Evolutionary conservation across 1,140 invertebrate genomes (phyloP).

Genomic region (Drosophila oshimai): DNA sequence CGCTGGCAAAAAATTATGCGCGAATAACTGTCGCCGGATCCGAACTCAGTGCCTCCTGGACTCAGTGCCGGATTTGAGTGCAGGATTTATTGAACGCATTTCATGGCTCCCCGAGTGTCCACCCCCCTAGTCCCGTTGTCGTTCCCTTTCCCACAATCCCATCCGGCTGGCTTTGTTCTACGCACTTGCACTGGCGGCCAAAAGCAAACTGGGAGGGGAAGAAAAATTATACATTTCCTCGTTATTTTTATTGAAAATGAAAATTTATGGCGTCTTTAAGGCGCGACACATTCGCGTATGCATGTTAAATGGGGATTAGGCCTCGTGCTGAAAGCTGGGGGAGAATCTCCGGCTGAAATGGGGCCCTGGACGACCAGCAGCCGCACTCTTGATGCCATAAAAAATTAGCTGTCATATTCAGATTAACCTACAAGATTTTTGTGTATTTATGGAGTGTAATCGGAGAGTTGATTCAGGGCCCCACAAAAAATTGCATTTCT

Average conservation of each 20-base stretch:
- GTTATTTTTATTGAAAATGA: conserved; percentile 76
- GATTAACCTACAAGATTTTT: conserved; percentile 43
- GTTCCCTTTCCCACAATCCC: not conserved
- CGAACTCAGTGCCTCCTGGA: conserved; percentile 13
- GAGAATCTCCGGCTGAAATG: not conserved
- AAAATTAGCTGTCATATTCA: conserved; percentile 62
- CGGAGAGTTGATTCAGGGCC: not conserved
- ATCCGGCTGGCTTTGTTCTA: conserved; percentile 37
- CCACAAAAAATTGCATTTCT: not conserved
- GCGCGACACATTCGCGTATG: conserved; percentile 73
- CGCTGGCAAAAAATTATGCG: conserved; percentile 22
- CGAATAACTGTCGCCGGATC: conserved; percentile 32
- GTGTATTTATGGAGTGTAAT: conserved; percentile 10
- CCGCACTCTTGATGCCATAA: conserved; percentile 25
- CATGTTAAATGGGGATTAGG: conserved; percentile 75
- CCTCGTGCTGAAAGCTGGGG: conserved; percentile 8
- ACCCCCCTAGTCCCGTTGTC: no score
- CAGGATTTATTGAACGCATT: conserved; percentile 74
- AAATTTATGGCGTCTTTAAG: conserved; percentile 76
- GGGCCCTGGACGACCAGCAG: not conserved
- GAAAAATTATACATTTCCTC: conserved; percentile 47
- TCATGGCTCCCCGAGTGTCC: conserved; percentile 3
- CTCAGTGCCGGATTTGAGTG: conserved; percentile 51
- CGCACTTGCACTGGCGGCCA: conserved; percentile 46
- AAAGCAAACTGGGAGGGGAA: not conserved